A percentile compares a stretch with the other conserved stretches of the same genome.
Evolutionary conservation across 2,113 vertebrate genomes (phyloP).

Genomic region (Chaetorhynchus papuensis): DNA sequence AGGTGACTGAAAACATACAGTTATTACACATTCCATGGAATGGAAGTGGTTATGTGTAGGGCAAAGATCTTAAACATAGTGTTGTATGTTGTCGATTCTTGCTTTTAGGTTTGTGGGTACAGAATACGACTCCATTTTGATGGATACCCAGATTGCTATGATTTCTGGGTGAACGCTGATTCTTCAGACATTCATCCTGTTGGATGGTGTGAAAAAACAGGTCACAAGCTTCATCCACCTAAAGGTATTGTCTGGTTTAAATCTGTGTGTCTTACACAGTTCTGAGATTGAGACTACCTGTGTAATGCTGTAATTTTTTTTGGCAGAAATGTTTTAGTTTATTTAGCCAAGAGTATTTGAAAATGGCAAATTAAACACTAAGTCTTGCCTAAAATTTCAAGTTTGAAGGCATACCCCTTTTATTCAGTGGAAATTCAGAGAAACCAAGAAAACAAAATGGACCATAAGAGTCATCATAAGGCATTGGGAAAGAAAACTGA

Average conservation of each 20-base stretch:
- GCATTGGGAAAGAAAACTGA: not conserved
- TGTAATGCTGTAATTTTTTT: not conserved
- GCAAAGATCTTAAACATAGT: not conserved
- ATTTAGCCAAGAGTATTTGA: not conserved
- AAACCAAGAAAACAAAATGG: not conserved
- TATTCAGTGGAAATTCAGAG: not conserved
- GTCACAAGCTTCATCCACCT: slow-evolving; percentile 83
- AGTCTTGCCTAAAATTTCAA: not conserved
- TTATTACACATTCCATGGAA: not conserved
- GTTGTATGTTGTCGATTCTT: not conserved
- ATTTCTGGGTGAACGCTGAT: slow-evolving; percentile 86
- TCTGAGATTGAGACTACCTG: not conserved
- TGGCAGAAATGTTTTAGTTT: not conserved
- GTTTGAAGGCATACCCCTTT: not conserved
- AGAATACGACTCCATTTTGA: slow-evolving; percentile 84
- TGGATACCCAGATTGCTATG: slow-evolving; percentile 81
- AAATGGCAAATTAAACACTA: not conserved
- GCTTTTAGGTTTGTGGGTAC: slow-evolving; percentile 80
- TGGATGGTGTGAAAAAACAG: slow-evolving; percentile 86
- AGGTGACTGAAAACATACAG: not conserved
- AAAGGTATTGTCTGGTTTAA: slow-evolving; percentile 73
- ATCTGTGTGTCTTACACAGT: not conserved
- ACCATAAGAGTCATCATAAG: not conserved
- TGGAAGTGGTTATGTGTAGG: not conserved
- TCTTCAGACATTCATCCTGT: slow-evolving; percentile 84